These are phyloP conservation scores for Pogonognathellus flavescens DNA, from an alignment of 1,140 invertebrate species.

Conservation along the genomic window DNA sequence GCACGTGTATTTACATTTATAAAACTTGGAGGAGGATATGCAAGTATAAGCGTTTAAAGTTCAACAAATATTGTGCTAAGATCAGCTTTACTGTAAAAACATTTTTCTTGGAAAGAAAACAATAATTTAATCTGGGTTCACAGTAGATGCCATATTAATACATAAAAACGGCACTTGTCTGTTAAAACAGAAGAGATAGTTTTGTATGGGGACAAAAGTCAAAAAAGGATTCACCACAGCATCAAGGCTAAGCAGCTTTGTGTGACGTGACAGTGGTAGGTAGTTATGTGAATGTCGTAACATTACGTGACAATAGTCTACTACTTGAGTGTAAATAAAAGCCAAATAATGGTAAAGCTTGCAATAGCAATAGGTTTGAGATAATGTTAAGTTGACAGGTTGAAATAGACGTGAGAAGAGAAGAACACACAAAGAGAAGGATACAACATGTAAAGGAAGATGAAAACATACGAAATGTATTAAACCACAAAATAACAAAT, in stretches of 20 bases:
- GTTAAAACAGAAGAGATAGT: neutral
- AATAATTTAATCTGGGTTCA: no score
- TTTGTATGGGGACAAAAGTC: neutral
- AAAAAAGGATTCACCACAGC: no score
- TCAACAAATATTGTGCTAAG: no score
- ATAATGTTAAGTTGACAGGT: slow-evolving; percentile 30
- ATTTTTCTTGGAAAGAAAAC: no score
- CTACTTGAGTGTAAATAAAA: neutral
- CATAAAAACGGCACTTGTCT: neutral
- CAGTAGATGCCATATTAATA: no score
- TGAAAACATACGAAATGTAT: neutral
- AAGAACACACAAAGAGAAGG: neutral
- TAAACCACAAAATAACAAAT: neutral
- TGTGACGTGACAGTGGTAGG: neutral
- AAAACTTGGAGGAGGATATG: no score
- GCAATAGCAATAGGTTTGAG: neutral
- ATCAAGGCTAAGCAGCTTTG: neutral
- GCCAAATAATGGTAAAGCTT: no score
- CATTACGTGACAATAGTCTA: neutral
- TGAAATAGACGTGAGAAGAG: slow-evolving; percentile 7
- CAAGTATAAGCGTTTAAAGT: no score
- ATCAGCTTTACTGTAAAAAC: no score
- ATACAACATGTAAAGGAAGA: neutral
- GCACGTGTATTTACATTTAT: neutral
- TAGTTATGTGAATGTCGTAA: neutral